Percentiles rank a stretch among this genome's conserved stretches.
phyloP scores from a whole-genome alignment of 2,888 invertebrate species.

The Eurytoma adleriae region DNA sequence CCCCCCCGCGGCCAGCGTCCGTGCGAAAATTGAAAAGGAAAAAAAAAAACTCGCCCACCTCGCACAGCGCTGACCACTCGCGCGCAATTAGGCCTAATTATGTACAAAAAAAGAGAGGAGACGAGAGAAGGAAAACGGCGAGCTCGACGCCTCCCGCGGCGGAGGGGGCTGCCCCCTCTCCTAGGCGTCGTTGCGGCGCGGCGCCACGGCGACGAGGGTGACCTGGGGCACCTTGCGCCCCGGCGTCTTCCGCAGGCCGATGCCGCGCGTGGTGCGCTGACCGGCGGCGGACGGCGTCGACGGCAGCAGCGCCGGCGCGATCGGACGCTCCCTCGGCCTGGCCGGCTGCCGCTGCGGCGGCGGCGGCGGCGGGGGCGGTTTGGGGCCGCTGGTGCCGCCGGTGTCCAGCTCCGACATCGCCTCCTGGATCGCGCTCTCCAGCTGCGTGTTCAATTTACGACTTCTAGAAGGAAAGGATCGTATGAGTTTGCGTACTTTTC shows the following conservation, averaged over 20 bases:
- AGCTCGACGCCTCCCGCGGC: neutral
- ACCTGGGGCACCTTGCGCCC: constrained; percentile 55
- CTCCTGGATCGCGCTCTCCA: constrained; percentile 95
- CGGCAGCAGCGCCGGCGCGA: constrained; percentile 28
- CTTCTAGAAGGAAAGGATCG: constrained; percentile 81
- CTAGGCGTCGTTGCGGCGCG: constrained; percentile 37
- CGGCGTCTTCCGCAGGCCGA: constrained; percentile 54
- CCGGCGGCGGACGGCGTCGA: constrained; percentile 5
- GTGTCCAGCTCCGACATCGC: constrained; percentile 91
- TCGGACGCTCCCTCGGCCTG: constrained; percentile 43
- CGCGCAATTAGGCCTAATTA: constrained; percentile 62
- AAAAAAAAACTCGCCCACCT: constrained; percentile 24
- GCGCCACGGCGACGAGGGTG: constrained; percentile 32
- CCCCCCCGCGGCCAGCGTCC: constrained; percentile 10
- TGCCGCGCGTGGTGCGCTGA: constrained; percentile 34
- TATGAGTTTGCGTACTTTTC: neutral
- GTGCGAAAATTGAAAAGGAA: constrained; percentile 37
- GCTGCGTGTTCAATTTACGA: constrained; percentile 92
- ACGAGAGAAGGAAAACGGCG: neutral
- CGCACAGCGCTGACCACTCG: constrained; percentile 27
- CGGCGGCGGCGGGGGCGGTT: constrained; percentile 61
- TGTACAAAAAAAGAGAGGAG: constrained; percentile 53
- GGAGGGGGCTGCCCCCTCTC: neutral
- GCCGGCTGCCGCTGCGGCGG: constrained; percentile 1
- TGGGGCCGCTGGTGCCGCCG: constrained; percentile 68